Base-by-base conservation (phyloP, 2,113 vertebrate genomes). In the Callionymus lyra region DNA sequence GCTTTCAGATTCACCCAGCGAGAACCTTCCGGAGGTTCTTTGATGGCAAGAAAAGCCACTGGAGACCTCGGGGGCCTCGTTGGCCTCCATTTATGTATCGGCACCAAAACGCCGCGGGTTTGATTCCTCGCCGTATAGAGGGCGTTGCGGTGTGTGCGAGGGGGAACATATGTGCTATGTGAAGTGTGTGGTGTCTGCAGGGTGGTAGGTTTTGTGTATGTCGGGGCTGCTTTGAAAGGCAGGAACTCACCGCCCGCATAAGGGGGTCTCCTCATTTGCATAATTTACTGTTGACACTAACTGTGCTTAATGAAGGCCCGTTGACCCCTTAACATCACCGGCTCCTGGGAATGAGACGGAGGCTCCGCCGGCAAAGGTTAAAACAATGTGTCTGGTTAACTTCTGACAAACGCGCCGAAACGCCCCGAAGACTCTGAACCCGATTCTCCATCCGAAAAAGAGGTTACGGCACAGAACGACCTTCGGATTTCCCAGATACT, bases 211-310 rank as follows among this genome's bases (percentile, higher is more conserved):
- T 65, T 53, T 66, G 58, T 74, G 65, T 74, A 55, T 70, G 63
- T 63, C 53, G n/a, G 53, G 56, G 55, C 34, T 45, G 49, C 62
- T 46, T 56, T 80, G 67, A 83, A 81, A 67, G 47, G 56, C 70
- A 59, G 41, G 61, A 70, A 82, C 57, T 65, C 71, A 63, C 58
- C 57, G 65, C 50, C 67, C 60, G 52, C 69, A 75, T 56, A 63
- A 67, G 68, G 71, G n/a, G 69, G 61, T 80, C 65, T 81, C 61
- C 47, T 62, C 31, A 79, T 85, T 82, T 84, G 79, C 85, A 87
- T 85, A 83, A 83, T 87, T 83, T 85, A 82, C 81, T 82, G 72
- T 82, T 83, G 82, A 81, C 77, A 76, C 70, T 81, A 79, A 80
- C 80, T 80, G 77, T 72, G 77, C 67, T 79, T 85, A 83, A 86